These are phyloP conservation scores for Pseudopleuronectes americanus DNA, from an alignment of 2,797 vertebrate genomes.

Conservation along the genomic window DNA sequence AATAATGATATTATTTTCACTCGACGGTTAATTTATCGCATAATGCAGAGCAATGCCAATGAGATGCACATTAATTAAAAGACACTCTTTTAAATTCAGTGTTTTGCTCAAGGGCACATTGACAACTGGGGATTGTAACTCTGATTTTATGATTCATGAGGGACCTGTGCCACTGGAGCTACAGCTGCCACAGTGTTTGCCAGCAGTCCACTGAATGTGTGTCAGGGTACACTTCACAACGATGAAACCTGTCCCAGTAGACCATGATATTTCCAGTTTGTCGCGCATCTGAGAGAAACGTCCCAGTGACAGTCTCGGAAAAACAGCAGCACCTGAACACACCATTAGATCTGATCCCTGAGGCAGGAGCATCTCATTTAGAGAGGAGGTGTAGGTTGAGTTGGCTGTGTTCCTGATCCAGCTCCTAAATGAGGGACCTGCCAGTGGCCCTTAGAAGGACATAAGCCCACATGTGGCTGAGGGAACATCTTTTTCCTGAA, in stretches of 20 bases:
- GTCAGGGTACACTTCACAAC: not conserved
- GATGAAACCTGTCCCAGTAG: not conserved
- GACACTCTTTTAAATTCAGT: not conserved
- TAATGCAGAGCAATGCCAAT: too few species aligned
- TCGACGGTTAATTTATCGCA: too few species aligned
- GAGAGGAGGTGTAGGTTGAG: slow-evolving; percentile 5
- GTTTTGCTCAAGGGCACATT: not conserved
- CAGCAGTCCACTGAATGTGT: not conserved
- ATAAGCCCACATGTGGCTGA: not conserved
- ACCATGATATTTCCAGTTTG: not conserved
- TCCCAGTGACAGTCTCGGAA: not conserved
- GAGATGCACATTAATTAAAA: too few species aligned
- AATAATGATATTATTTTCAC: too few species aligned
- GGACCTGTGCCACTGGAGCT: not conserved
- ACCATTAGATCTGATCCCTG: slow-evolving; percentile 16
- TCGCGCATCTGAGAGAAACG: slow-evolving; percentile 3
- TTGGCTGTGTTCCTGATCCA: slow-evolving; percentile 13
- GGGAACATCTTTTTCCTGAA: not conserved
- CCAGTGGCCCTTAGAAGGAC: not conserved
- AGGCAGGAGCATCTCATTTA: slow-evolving; percentile 3
- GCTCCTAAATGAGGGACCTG: slow-evolving; percentile 6
- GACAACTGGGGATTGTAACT: not conserved
- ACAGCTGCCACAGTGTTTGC: not conserved
- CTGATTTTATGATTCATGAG: too few species aligned
- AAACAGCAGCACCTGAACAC: slow-evolving; percentile 5